Percentiles rank a stretch among this genome's conserved stretches.
Conservation (phyloP, 1,140 invertebrate species). For the Ostrea denselamellosa region DNA sequence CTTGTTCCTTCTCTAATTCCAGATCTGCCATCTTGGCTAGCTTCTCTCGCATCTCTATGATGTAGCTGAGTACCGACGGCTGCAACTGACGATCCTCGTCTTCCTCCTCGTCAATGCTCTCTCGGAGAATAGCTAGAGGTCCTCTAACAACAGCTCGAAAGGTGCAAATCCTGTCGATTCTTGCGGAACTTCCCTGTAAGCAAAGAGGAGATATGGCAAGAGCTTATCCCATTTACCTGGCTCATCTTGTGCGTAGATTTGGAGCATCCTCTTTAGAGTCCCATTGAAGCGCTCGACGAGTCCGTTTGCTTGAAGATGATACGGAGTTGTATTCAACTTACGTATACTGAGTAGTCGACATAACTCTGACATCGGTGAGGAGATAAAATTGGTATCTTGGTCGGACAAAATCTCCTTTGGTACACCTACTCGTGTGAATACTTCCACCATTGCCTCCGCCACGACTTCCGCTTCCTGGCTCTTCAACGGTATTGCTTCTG, state of each 20-base stretch:
- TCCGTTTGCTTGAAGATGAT: too few species aligned
- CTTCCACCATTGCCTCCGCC: too few species aligned
- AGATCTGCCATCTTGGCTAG: neutral
- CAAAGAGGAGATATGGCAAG: slow-evolving; percentile 66
- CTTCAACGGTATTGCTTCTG: too few species aligned
- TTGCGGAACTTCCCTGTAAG: slow-evolving; percentile 66
- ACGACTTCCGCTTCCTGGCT: too few species aligned
- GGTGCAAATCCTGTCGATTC: slow-evolving; percentile 64
- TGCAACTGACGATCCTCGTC: neutral
- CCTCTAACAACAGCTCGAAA: slow-evolving; percentile 70
- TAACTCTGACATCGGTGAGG: too few species aligned
- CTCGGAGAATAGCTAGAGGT: slow-evolving; percentile 47
- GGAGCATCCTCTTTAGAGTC: too few species aligned
- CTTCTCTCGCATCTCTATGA: neutral
- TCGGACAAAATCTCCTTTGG: too few species aligned
- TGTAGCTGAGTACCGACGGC: neutral
- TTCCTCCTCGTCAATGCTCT: neutral
- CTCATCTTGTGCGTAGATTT: neutral
- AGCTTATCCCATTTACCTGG: slow-evolving; percentile 71
- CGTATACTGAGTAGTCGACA: too few species aligned
- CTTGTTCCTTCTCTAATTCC: neutral
- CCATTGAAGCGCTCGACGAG: too few species aligned
- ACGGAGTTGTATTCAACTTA: too few species aligned
- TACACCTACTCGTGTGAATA: too few species aligned
- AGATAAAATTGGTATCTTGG: too few species aligned